Conservation (phyloP, 1,140 invertebrate species). For the Aleiodes sp. region DNA sequence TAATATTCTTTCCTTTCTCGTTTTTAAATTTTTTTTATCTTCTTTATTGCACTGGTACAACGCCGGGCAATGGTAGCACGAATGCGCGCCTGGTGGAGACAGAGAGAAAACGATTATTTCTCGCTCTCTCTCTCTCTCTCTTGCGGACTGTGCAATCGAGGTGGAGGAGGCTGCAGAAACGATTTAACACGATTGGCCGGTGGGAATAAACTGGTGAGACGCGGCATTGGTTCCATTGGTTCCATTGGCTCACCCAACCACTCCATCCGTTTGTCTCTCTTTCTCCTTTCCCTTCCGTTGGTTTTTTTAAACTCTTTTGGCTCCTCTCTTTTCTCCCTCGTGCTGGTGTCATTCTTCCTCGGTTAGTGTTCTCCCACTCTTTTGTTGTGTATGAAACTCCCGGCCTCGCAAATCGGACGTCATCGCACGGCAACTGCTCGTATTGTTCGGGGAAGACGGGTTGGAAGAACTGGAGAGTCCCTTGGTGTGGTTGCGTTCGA, state of each 20-base stretch:
- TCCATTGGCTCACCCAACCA: slow-evolving; percentile 56
- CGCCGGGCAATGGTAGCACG: neutral
- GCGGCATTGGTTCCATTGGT: slow-evolving; percentile 63
- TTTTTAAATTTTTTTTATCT: slow-evolving; percentile 6
- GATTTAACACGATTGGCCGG: slow-evolving; percentile 66
- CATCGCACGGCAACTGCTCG: neutral
- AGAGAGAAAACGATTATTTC: slow-evolving; percentile 1
- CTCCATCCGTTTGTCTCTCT: neutral
- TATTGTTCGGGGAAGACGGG: neutral
- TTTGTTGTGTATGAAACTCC: neutral
- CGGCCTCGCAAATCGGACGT: neutral
- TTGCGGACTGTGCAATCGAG: slow-evolving; percentile 17
- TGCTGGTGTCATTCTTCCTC: neutral
- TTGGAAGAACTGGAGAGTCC: no score
- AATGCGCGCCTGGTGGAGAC: neutral
- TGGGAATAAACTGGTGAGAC: slow-evolving; percentile 63
- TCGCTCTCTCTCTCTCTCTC: no score
- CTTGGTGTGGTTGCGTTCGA: no score
- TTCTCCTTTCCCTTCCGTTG: neutral
- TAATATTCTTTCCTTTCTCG: slow-evolving; percentile 16
- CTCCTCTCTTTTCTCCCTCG: neutral
- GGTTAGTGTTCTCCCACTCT: neutral
- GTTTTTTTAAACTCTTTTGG: neutral
- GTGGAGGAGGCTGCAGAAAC: slow-evolving; percentile 53
- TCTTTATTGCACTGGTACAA: neutral